Percentiles rank a stretch among this genome's conserved stretches.
phyloP scores from a whole-genome alignment of 2,888 invertebrate species.

The Xestia xanthographa region DNA sequence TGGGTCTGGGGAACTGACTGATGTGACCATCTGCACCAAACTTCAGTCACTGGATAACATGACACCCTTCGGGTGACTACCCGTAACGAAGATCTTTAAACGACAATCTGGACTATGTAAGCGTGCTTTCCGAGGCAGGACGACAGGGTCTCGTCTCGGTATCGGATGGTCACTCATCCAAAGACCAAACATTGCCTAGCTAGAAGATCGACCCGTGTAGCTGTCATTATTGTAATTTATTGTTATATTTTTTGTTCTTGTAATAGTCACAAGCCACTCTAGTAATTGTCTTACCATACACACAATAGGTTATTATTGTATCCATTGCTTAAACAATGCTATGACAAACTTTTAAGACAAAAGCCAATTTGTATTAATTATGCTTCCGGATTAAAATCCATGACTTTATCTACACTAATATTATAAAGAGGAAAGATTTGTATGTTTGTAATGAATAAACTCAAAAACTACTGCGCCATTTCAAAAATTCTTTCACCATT shows the following conservation, averaged over 20 bases:
- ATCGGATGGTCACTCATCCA: not conserved
- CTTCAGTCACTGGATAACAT: not conserved
- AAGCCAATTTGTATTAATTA: no score
- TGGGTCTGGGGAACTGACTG: not conserved
- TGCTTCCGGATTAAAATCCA: not conserved
- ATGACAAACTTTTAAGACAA: no score
- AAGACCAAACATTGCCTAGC: not conserved
- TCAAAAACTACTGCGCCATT: no score
- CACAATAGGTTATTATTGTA: not conserved
- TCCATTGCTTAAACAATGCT: not conserved
- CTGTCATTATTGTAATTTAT: not conserved
- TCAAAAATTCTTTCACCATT: no score
- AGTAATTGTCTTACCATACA: not conserved
- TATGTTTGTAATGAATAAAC: no score
- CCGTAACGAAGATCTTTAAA: not conserved
- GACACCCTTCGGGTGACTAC: not conserved
- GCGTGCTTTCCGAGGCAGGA: not conserved
- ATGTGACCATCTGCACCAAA: not conserved
- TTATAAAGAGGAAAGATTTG: no score
- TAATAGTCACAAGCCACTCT: not conserved
- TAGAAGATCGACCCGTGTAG: not conserved
- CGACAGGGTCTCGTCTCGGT: not conserved
- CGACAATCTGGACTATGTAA: not conserved
- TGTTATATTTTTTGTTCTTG: no score
- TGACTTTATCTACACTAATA: no score